Evolutionary conservation across 2,888 invertebrate species (phyloP).

Genomic region (Nudaria mundana): DNA sequence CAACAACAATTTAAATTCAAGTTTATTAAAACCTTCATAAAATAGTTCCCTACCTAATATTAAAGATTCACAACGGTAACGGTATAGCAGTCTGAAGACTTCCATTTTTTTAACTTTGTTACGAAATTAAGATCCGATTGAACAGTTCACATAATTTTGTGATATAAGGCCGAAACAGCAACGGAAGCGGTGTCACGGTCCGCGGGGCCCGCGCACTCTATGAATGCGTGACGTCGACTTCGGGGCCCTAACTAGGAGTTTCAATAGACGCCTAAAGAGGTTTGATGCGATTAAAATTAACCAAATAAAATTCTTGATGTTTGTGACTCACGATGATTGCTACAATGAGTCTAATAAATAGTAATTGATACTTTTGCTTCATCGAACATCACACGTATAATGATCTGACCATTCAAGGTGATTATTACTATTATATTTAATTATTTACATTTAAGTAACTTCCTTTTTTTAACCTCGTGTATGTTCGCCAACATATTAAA

Average conservation of each 20-base stretch:
- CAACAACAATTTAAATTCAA: constrained; percentile 16
- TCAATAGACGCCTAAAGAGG: constrained; percentile 28
- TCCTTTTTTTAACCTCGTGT: constrained; percentile 6
- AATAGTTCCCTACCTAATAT: too few species aligned
- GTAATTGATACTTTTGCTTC: constrained; percentile 40
- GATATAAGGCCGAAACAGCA: constrained; percentile 71
- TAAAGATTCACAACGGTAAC: constrained; percentile 7
- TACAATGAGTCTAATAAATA: too few species aligned
- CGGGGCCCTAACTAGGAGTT: constrained; percentile 39
- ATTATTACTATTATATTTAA: too few species aligned
- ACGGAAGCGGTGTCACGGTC: constrained; percentile 76
- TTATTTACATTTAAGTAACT: too few species aligned
- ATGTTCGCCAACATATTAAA: too few species aligned
- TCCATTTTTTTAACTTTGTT: constrained; percentile 27
- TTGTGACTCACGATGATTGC: too few species aligned
- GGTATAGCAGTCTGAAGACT: constrained; percentile 12
- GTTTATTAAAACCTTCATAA: constrained; percentile 25
- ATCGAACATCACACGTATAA: constrained; percentile 44
- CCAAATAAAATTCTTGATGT: too few species aligned
- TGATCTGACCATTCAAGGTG: constrained; percentile 52
- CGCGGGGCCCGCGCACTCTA: constrained; percentile 56
- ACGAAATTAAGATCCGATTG: constrained; percentile 60
- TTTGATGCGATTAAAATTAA: constrained; percentile 21
- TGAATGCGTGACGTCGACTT: constrained; percentile 59
- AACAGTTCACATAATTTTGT: constrained; percentile 66